Evolutionary conservation across 2,113 vertebrate species (phyloP), one percentile per base, ranked within the genome.

Genomic region (Peromyscus polionotus): DNA sequence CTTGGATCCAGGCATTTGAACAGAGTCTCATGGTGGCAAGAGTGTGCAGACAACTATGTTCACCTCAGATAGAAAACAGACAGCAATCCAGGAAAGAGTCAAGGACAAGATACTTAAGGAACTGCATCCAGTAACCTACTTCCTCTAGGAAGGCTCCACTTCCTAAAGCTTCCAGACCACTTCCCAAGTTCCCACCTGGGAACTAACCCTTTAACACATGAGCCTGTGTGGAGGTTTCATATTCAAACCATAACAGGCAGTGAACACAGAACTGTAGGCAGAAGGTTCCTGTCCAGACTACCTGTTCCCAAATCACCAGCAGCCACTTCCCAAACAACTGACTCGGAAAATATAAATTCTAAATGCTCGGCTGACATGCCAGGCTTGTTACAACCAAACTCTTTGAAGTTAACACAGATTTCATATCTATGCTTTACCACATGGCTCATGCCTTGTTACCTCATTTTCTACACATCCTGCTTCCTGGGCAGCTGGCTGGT

Each of bases 231-330:
- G 22, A 17, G 11, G 70, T 72, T 54, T 70, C 67, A n/a, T n/a
- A 72, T 72, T 72, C 67, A 72, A 70, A 54, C 20, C 31, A n/a
- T 54, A 54, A 68, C 13, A 13, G 7, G 2, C 42, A 72, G 11
- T 68, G 17, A 86, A 91, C 39, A 92, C 17, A 85, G 48, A 97
- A 95, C 33, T 70, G 36, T 70, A 70, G 68, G 68, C 16, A 8
- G 68, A 70, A 70, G 33, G 3, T n/a, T 70, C 33, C 36, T n/a
- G 16, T n/a, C 33, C 36, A 2, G 17, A n/a, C 33, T 1, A 8
- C 68, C 33, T 70, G 36, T 70, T 70, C 68, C 68, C 68, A 70
- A 70, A 70, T n/a, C 36, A n/a, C 7, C 7, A 19, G 33, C 33
- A 70, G 36, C 68, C 0, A 2, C 68, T 70, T 70, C 68, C 33